phyloP scores from a whole-genome alignment of 2,113 vertebrate genomes.

The Bucco capensis region DNA sequence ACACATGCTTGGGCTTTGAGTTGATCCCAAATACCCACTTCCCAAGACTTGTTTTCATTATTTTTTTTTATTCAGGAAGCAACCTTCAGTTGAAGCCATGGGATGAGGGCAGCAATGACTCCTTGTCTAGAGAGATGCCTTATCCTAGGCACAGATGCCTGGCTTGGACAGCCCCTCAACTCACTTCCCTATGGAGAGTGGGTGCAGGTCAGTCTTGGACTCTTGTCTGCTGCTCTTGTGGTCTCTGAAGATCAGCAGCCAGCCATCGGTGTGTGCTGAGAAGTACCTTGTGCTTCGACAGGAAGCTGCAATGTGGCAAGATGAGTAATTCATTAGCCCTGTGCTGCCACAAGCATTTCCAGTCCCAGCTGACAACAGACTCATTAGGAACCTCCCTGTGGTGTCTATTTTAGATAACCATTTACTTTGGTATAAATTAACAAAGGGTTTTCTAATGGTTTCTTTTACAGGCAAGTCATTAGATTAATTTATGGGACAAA shows the following conservation, averaged over 20 bases:
- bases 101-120: background rate
- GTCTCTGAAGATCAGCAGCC: background rate
- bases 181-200: background rate
- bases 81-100: background rate
- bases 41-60: background rate
- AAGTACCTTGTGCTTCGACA: slow-evolving; percentile 9
- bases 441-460: slow-evolving; percentile 54
- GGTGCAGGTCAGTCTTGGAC: background rate
- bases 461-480: slow-evolving; percentile 53
- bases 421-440: slow-evolving; percentile 58
- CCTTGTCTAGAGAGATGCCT: accelerated
- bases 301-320: slow-evolving; percentile 42
- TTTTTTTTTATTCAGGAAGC: background rate
- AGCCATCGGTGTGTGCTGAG: background rate
- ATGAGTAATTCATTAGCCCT: slow-evolving; percentile 70
- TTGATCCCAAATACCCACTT: background rate
- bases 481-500: slow-evolving; percentile 50
- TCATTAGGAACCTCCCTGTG: slow-evolving; percentile 72
- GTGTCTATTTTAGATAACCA: slow-evolving; percentile 64
- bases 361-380: slow-evolving; percentile 50
- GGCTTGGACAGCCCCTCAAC: background rate
- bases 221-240: background rate
- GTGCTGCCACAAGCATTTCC: slow-evolving; percentile 55
- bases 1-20: background rate
- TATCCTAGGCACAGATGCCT: background rate